These are phyloP conservation scores for Eupelmus urozonus DNA, from an alignment of 2,888 invertebrate species.

Conservation along the genomic window DNA sequence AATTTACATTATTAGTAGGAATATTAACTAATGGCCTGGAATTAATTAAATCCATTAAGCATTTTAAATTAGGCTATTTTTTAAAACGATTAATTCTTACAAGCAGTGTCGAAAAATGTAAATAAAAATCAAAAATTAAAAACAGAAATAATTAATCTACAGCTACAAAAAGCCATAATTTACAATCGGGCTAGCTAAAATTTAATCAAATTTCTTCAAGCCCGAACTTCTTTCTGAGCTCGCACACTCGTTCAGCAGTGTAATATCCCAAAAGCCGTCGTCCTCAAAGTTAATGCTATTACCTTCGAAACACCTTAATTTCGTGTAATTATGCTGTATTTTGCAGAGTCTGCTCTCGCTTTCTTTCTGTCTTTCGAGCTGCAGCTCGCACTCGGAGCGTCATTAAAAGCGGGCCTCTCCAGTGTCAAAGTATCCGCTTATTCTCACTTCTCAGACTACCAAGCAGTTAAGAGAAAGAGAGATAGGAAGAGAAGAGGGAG, in stretches of 20 bases:
- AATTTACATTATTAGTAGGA: no score
- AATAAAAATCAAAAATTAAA: no score
- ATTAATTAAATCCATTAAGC: no score
- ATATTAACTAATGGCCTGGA: no score
- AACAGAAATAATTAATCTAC: no score
- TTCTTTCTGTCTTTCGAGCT: not conserved
- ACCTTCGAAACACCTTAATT: conserved; percentile 27
- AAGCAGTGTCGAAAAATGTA: no score
- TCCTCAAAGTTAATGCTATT: conserved; percentile 19
- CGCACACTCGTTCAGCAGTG: not conserved
- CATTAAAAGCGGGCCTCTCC: conserved; percentile 28
- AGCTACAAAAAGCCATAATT: no score
- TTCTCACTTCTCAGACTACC: not conserved
- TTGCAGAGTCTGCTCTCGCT: not conserved
- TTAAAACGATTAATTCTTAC: no score
- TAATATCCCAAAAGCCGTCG: not conserved
- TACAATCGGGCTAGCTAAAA: not conserved
- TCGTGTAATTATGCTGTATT: conserved; percentile 20
- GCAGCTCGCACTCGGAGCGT: not conserved
- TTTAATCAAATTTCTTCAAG: not conserved
- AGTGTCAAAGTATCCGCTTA: conserved; percentile 7
- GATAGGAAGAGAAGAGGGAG: not conserved
- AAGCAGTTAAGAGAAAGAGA: not conserved
- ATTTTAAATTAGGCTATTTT: no score
- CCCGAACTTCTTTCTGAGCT: no score